These are phyloP conservation scores for Sceloporus undulatus DNA, from an alignment of 2,113 vertebrate species.

Conservation along the genomic window DNA sequence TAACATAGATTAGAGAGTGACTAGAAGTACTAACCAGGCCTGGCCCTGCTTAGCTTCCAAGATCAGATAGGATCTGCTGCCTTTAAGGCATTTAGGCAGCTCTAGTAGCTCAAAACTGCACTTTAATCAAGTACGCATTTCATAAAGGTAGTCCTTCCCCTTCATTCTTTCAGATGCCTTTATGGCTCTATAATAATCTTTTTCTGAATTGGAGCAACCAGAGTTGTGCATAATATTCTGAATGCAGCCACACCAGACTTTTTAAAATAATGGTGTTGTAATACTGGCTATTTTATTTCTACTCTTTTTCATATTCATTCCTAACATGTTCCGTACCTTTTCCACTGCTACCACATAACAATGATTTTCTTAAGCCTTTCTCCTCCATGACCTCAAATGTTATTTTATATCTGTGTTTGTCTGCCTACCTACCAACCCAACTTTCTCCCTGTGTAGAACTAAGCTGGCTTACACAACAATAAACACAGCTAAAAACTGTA, in stretches of 20 bases:
- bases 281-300: neutral
- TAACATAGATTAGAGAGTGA: too few relatives aligned
- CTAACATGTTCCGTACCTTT: neutral
- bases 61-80: too few relatives aligned
- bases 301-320: neutral
- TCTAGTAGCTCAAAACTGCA: too few relatives aligned
- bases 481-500: too few relatives aligned
- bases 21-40: too few relatives aligned
- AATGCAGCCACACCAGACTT: neutral
- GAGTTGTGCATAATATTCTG: neutral
- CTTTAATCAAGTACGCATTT: too few relatives aligned
- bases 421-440: too few relatives aligned
- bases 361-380: neutral
- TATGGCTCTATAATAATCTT: neutral
- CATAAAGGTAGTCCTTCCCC: neutral
- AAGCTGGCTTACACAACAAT: too few relatives aligned
- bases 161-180: neutral
- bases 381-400: neutral
- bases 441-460: too few relatives aligned
- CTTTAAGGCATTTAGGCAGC: too few relatives aligned
- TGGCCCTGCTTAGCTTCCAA: too few relatives aligned
- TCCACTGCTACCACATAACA: neutral
- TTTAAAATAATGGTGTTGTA: neutral
- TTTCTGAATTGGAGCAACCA: neutral
- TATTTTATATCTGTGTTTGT: too few relatives aligned